These are phyloP conservation scores for Agelas oroides DNA, from an alignment of 37 sponge, comb jelly and placozoan genomes.

Conservation along the genomic window DNA sequence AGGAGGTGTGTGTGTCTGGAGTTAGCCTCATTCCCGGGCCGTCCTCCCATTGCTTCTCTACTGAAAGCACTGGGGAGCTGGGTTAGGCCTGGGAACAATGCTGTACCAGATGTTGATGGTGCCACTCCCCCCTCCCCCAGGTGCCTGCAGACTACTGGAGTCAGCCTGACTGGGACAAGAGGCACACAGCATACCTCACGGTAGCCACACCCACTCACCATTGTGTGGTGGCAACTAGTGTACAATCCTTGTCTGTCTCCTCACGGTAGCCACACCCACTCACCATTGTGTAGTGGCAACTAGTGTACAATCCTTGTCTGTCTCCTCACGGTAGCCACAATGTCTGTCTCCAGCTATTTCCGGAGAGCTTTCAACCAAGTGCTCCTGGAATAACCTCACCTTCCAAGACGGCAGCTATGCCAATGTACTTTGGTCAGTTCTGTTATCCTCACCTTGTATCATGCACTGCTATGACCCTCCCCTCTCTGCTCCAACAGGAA, in stretches of 20 bases:
- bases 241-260: neutral
- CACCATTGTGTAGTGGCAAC: neutral
- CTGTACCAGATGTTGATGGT: too few relatives aligned
- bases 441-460: neutral
- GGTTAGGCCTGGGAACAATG: too few relatives aligned
- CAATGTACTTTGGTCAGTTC: constrained; percentile 77
- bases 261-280: neutral
- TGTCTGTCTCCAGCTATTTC: constrained; percentile 50
- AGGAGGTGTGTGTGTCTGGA: constrained; percentile 41
- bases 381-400: constrained; percentile 25
- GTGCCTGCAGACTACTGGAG: constrained; percentile 71
- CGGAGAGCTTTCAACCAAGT: constrained; percentile 64
- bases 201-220: constrained; percentile 26
- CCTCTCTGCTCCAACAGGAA: constrained; percentile 59
- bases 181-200: constrained; percentile 52
- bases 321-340: neutral
- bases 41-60: too few relatives aligned
- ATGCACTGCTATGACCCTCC: too few relatives aligned
- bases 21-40: neutral
- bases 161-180: constrained; percentile 35
- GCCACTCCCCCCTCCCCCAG: constrained; percentile 3
- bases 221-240: neutral
- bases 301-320: neutral
- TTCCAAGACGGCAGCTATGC: constrained; percentile 47
- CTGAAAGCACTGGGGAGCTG: too few relatives aligned